Conservation (phyloP, 2,888 invertebrate genomes). For the Alloscopus bannaensis region DNA sequence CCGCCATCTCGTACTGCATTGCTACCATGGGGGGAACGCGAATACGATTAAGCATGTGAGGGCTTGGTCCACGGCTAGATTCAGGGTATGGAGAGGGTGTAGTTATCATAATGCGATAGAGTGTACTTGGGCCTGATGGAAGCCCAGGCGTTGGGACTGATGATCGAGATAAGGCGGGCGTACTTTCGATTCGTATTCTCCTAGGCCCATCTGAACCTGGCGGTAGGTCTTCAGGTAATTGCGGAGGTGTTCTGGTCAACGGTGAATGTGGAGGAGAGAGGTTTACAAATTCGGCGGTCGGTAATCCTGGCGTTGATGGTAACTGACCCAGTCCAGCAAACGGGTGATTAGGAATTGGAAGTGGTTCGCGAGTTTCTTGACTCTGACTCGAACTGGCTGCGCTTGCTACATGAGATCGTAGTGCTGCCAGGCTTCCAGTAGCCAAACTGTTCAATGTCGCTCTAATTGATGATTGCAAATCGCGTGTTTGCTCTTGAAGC, state of each 20-base stretch:
- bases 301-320: constrained; percentile 41
- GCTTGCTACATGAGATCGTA: constrained; percentile 67
- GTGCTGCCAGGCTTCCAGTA: constrained; percentile 69
- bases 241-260: neutral
- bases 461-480: constrained; percentile 70
- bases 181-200: neutral
- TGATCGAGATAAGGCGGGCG: neutral
- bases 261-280: constrained; percentile 36
- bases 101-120: constrained; percentile 47
- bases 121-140: constrained; percentile 29
- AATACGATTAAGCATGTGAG: constrained; percentile 44
- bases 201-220: constrained; percentile 6
- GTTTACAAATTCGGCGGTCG: constrained; percentile 18
- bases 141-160: neutral
- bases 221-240: neutral
- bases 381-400: constrained; percentile 4
- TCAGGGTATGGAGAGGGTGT: constrained; percentile 40
- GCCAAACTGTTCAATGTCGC: constrained; percentile 71
- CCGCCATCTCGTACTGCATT: constrained; percentile 68
- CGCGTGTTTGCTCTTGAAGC: constrained; percentile 72
- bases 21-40: constrained; percentile 68
- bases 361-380: constrained; percentile 18
- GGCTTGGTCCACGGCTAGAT: constrained; percentile 26
- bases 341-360: constrained; percentile 6
- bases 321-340: constrained; percentile 34